Evolutionary conservation across 2,888 invertebrate species (phyloP), one percentile per base, ranked within the genome.

Genomic region (Pyrrhia umbra): DNA sequence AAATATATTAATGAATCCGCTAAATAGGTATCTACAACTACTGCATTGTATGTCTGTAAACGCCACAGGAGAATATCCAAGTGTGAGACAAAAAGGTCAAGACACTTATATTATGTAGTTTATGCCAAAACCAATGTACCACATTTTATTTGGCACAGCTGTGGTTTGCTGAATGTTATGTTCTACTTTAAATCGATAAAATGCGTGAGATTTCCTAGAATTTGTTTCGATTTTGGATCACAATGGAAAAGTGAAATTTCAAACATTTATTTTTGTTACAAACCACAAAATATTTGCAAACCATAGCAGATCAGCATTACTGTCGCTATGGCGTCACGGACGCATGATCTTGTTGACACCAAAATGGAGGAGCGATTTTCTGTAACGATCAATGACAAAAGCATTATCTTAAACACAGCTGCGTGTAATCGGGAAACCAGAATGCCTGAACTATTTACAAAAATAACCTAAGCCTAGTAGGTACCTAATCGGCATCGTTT

Each of bases 331-430:
- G 37, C 70, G 78, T 69, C 46, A 68, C 75, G 82, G 75, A 82
- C 82, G 82, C 75, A 75, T 70, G 70, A 77, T 59, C 75, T 66
- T 71, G 61, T 77, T 80, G 82, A 72, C 77, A 80, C 66, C n/a
- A n/a, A 70, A 64, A 71, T 70, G 30, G 62, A n/a, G 20, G 46
- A 40, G 37, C 50, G 54, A 51, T 61, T 54, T 40, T 54, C 61
- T 60, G 52, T 45, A 27, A 60, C 43, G 13, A 20, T 40, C 37
- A 13, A 23, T 40, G 42, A 52, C 52, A 70, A 76, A 60, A 71
- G 77, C 52, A 71, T 70, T 51, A 63, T 50, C 30, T 40, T 57
- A 71, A 60, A 56, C 59, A 42, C 59, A 55, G 57, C 51, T 63
- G 63, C 42, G 68, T 57, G 51, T 52, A 74, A 68, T 74, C 42